Evolutionary conservation across 1,140 invertebrate genomes (phyloP).

Genomic region (Charaxes varanes): DNA sequence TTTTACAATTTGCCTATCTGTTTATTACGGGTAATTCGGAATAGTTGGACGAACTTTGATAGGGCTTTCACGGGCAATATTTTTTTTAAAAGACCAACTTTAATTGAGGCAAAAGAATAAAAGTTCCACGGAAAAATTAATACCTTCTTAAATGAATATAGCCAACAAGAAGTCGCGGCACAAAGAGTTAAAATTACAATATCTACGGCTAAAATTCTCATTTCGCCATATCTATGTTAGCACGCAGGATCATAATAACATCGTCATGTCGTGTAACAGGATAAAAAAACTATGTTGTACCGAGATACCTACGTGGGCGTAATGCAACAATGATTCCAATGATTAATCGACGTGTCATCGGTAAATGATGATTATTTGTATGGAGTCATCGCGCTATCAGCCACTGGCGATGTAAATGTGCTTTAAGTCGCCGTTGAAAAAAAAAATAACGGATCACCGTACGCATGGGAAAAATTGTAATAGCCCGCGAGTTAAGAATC

Average conservation of each 20-base stretch:
- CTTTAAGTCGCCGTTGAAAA: constrained; percentile 1
- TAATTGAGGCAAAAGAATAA: too few relatives aligned
- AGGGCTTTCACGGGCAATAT: too few relatives aligned
- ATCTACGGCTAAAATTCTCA: constrained; percentile 3
- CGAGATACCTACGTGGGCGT: constrained; percentile 11
- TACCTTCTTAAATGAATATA: too few relatives aligned
- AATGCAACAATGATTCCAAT: constrained; percentile 15
- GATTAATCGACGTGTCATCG: constrained; percentile 15
- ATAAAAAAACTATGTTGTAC: constrained; percentile 11
- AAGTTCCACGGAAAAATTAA: too few relatives aligned
- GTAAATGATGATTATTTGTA: constrained; percentile 11
- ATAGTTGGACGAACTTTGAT: too few relatives aligned
- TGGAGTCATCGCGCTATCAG: constrained; percentile 3
- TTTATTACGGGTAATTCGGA: too few relatives aligned
- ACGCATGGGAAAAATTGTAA: neutral
- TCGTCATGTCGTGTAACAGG: constrained; percentile 5
- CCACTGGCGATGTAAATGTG: neutral
- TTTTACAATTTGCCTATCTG: too few relatives aligned
- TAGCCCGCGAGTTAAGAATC: too few relatives aligned
- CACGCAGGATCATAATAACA: constrained; percentile 11
- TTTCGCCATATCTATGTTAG: constrained; percentile 10
- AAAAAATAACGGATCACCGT: neutral
- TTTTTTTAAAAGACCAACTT: too few relatives aligned
- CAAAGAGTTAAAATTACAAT: constrained; percentile 11
- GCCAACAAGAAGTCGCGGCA: too few relatives aligned